Conservation (phyloP, 2,888 invertebrate genomes). For the Gerris lacustris region DNA sequence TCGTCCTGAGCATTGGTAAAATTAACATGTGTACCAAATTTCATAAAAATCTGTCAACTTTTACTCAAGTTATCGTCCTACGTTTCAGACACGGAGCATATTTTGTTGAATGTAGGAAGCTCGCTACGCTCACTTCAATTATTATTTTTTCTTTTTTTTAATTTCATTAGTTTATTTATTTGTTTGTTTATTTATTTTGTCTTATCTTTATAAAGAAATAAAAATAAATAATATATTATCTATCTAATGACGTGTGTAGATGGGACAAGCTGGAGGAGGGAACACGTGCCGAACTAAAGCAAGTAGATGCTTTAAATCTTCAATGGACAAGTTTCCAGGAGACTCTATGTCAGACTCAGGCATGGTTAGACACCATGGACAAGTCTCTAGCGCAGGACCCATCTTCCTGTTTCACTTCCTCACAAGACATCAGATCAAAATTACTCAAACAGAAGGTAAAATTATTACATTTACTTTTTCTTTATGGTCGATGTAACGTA, state of each 20-base stretch:
- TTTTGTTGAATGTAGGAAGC: too few species aligned
- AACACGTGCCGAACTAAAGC: constrained; percentile 70
- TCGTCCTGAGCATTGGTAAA: too few species aligned
- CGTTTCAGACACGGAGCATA: too few species aligned
- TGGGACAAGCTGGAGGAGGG: constrained; percentile 81
- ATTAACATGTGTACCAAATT: too few species aligned
- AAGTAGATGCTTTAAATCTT: constrained; percentile 66
- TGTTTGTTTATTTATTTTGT: neutral
- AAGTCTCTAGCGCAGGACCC: constrained; percentile 59
- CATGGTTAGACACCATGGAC: constrained; percentile 80
- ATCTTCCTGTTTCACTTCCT: constrained; percentile 57
- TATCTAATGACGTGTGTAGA: constrained; percentile 34
- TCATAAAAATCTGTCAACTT: too few species aligned
- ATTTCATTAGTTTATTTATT: neutral
- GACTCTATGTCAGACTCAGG: constrained; percentile 62
- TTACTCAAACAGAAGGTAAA: constrained; percentile 63
- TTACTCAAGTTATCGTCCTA: too few species aligned
- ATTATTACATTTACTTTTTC: neutral
- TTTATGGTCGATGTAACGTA: too few species aligned
- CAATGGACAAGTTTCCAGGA: constrained; percentile 80
- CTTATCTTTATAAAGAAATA: too few species aligned
- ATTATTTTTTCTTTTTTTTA: neutral
- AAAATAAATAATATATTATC: neutral
- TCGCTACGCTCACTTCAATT: too few species aligned
- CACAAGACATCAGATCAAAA: constrained; percentile 74